These are phyloP conservation scores for Hydropsyche tenuis DNA, from an alignment of 1,140 invertebrate species.

Conservation along the genomic window DNA sequence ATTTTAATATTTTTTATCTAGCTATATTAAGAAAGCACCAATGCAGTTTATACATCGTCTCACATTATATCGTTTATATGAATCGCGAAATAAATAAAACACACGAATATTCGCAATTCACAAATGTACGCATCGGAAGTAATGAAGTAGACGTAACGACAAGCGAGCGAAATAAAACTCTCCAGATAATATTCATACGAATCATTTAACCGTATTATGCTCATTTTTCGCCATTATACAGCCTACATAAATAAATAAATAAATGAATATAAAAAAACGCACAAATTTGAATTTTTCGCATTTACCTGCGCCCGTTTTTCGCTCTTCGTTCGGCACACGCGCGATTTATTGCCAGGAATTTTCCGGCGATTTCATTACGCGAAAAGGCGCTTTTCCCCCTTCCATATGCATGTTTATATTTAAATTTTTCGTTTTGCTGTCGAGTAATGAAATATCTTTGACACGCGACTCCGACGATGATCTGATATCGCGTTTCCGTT, in stretches of 20 bases:
- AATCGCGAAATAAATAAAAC: no score
- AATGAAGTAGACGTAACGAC: constrained; percentile 26
- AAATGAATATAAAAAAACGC: no score
- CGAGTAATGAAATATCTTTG: neutral
- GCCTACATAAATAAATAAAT: no score
- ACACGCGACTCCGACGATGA: neutral
- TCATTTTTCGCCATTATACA: constrained; percentile 7
- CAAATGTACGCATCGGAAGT: constrained; percentile 19
- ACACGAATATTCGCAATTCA: neutral
- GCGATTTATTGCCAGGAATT: neutral
- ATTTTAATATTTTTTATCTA: no score
- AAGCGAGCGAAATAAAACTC: constrained; percentile 20
- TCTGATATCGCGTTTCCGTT: neutral
- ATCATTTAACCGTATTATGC: constrained; percentile 23
- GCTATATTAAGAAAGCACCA: no score
- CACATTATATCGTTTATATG: no score
- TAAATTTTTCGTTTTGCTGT: neutral
- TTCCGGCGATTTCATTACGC: neutral
- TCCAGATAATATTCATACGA: constrained; percentile 31
- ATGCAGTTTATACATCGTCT: no score
- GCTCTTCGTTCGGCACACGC: no score
- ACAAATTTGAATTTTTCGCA: neutral
- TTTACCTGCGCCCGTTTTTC: no score
- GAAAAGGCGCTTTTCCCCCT: neutral
- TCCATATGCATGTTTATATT: neutral